Evolutionary conservation across 2,113 vertebrate genomes (phyloP), one percentile per base, ranked within the genome.

Genomic region (Nicator chloris): DNA sequence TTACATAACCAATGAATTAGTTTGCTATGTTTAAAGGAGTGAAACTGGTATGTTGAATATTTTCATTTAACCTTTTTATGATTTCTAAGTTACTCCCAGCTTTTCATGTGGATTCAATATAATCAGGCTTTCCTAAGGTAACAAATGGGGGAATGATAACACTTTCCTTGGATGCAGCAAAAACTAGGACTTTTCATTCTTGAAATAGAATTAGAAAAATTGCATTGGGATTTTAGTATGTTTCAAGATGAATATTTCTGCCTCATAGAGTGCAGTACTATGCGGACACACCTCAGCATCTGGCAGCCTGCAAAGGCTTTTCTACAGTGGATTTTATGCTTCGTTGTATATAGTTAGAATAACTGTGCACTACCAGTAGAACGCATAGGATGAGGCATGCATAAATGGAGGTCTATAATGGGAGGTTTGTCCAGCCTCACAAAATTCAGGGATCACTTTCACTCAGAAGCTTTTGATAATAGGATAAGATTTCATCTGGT

Each of bases 281-380:
- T 23, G 11, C 37, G 28, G 54, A 39, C 1, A 6, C 7, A 35
- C 3, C 10, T 2, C 51, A 84, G 15, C 2, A 1, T 26, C 19
- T 65, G 50, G 16, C 6, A 63, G 54, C 6, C 42, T 56, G 23
- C 3, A 5, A 71, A 60, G 8, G 10, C 37, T 28, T 50, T 18
- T 30, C 17, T 59, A 20, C 13, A 21, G 21, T n/a, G 21, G 23
- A 39, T 40, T 68, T 85, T 59, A 40, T 61, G 11, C 2, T 39
- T 60, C 15, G 53, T 33, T 14, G 0, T 33, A 2, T 18, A 24
- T 2, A 69, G 26, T 24, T n/a, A 31, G 23, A 42, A 24, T 40
- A 42, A 81, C 28, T 70, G 44, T 70, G 16, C 11, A 13, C 39
- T 50, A 8, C 33, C 8, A 5, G 24, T 22, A 59, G 39, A 78